Evolutionary conservation across 2,888 invertebrate species (phyloP), one percentile per base, ranked within the genome.

Genomic region (Eumacrocentrus americanus): DNA sequence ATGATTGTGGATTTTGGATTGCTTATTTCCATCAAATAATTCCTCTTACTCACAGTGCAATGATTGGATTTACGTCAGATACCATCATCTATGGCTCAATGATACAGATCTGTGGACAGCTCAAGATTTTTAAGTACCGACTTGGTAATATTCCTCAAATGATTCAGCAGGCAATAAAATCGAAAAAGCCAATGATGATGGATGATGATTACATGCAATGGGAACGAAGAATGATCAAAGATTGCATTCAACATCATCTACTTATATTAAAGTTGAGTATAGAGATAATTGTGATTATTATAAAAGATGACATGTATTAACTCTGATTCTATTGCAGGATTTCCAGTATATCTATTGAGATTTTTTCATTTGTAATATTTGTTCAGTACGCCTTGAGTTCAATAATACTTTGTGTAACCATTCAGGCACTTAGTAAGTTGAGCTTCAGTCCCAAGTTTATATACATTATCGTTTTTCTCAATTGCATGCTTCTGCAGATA

Each of bases 401-500:
- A 1, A 37, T 58, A 16, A 29, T 55, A 9, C 11, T 63, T 2
- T 58, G 61, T 47, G 3, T 35, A 16, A 52, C 34, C 9, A n/a
- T 42, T 4, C 52, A 46, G 14, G 34, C 18, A 22, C 46, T 63
- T 0, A 40, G 55, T 7, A 51, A 40, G 42, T 14, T 55, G 29
- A 23, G 14, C 4, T 9, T 18, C 2, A 62, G 54, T 16, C 2
- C 16, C 3, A 50, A 57, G 9, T 57, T 63, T 37, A 4, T 46
- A 2, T 44, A 9, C 1, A 11, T 35, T 11, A 7, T 44, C 4
- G 2, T 50, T 9, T 63, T 54, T 14, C 16, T 53, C 1, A n/a
- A 2, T 23, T 11, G 14, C 11, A 50, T 60, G 22, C 22, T 63
- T n/a, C 18, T 37, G 4, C 54, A 63, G 14, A 67, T 73, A 14